Percentiles rank a stretch among this genome's conserved stretches.
phyloP scores from a whole-genome alignment of 2,888 invertebrate genomes.

The Chironomus tentans region DNA sequence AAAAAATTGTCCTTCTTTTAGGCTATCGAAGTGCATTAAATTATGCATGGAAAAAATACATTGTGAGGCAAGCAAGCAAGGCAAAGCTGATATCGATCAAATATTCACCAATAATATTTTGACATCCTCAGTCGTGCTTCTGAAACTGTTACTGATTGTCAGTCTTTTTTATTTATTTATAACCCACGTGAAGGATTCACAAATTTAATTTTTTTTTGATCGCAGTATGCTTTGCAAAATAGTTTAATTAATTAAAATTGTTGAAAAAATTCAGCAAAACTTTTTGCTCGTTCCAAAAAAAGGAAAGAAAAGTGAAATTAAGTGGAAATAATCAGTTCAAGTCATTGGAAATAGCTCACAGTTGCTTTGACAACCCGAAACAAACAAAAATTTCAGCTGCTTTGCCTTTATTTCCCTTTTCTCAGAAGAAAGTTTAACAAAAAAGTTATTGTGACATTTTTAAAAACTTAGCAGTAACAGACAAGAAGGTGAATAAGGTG shows the following conservation, averaged over 20 bases:
- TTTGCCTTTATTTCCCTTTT: not conserved
- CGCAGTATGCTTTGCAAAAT: too few species aligned
- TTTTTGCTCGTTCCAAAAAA: not conserved
- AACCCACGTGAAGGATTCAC: not conserved
- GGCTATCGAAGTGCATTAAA: not conserved
- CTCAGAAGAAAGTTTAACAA: not conserved
- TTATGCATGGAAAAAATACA: slow-evolving; percentile 10
- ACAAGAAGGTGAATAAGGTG: not conserved
- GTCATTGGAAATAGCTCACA: not conserved
- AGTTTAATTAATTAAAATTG: not conserved
- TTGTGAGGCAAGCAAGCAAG: not conserved
- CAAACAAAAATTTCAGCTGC: slow-evolving; percentile 2
- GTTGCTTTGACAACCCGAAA: slow-evolving; percentile 9
- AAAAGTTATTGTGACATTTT: slow-evolving; percentile 17
- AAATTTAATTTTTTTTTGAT: too few species aligned
- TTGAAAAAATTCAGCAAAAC: not conserved
- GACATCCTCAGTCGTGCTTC: not conserved
- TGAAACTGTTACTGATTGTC: not conserved
- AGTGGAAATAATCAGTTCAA: not conserved
- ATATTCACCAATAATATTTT: not conserved
- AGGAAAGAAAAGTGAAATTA: not conserved
- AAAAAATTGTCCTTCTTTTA: not conserved
- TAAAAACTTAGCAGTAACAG: not conserved
- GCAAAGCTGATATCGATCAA: slow-evolving; percentile 18
- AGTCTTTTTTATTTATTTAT: not conserved